Evolutionary conservation across 2,888 invertebrate species (phyloP), one percentile per base, ranked within the genome.

Genomic region (Eupeodes luniger): DNA sequence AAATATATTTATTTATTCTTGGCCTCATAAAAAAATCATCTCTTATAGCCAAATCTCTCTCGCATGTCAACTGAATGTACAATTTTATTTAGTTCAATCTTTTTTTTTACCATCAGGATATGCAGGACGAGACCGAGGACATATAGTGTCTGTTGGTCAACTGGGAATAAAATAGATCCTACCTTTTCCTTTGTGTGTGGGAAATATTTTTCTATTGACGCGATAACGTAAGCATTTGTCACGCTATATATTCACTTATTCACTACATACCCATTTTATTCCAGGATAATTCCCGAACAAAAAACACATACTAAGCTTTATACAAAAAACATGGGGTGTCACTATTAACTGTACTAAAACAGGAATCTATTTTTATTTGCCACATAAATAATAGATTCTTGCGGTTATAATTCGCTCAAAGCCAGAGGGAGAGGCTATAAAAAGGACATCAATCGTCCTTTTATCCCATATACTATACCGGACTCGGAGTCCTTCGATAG

Each of bases 291-390:
- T 27, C 44, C 27, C 16, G 12, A 55, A 57, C 16, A 76, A 27
- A 76, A 66, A 47, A 47, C 4, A 47, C 47, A 11, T 1, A 61
- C 40, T 16, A 72, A 72, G 72, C 83, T 19, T 77, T 87, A 78
- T 74, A 81, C 74, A 66, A 62, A 80, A 87, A 72, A 72, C 86
- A 80, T 76, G 79, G 79, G 86, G 83, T 87, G 80, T 87, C 83
- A 76, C 79, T 84, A 87, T 87, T 87, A 84, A 84, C 84, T 83
- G 84, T 27, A 27, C 74, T 69, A 72, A 27, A 87, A 74, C 67
- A 80, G 67, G 66, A 84, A 80, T 84, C 84, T 84, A 84, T 87
- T 87, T 87, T 87, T 87, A 84, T 87, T 87, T 87, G 80, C 62
- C 79, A 81, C 72, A 87, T 87, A 87, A 87, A 87, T 83, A 87